A percentile compares a stretch with the other conserved stretches of the same genome.
Conservation (phyloP, 2,888 invertebrate genomes). For the Cryptus armator region DNA sequence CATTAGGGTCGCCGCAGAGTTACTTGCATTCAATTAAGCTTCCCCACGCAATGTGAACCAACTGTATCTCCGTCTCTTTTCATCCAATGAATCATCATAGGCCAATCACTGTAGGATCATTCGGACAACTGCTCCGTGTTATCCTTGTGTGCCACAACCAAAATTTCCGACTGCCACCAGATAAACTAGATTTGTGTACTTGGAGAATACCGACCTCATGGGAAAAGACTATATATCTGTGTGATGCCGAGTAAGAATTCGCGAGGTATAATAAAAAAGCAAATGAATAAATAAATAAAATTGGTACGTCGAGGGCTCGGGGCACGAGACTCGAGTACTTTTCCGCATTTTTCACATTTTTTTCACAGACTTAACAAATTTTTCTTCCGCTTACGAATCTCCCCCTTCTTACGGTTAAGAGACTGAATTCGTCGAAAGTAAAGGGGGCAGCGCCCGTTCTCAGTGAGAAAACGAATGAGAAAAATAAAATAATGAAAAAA, state of each 20-base stretch:
- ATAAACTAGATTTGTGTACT: too few species aligned
- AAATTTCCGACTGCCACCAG: neutral
- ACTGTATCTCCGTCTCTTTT: neutral
- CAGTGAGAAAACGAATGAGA: neutral
- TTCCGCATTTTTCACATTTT: neutral
- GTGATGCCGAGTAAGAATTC: neutral
- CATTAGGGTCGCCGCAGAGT: slow-evolving; percentile 19
- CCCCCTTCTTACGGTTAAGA: slow-evolving; percentile 5
- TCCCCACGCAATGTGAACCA: neutral
- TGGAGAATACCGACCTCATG: neutral
- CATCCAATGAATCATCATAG: neutral
- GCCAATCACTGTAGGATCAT: neutral
- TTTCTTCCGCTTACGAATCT: neutral
- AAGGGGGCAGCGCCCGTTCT: neutral
- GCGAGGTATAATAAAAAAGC: neutral
- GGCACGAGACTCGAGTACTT: neutral
- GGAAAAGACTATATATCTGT: neutral
- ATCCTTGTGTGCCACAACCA: neutral
- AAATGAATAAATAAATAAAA: neutral
- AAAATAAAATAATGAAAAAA: too few species aligned
- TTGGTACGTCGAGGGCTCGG: neutral
- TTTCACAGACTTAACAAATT: neutral
- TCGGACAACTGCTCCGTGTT: neutral
- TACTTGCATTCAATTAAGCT: slow-evolving; percentile 34
- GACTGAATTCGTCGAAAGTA: slow-evolving; percentile 4